phyloP scores from a whole-genome alignment of 2,888 invertebrate genomes.

The Chrysina gloriosa region DNA sequence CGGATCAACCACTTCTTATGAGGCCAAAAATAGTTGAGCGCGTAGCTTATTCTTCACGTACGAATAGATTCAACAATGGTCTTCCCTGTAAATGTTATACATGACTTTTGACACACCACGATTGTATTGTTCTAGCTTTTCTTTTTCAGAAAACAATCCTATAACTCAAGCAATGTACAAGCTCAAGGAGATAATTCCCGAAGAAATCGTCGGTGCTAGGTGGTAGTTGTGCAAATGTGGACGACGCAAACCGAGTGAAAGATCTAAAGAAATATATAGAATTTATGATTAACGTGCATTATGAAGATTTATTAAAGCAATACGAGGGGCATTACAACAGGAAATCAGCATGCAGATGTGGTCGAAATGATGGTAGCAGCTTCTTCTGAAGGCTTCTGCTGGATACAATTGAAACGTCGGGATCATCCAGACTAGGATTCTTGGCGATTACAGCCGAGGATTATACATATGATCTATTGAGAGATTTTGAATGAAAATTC shows the following conservation, averaged over 20 bases:
- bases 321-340: slow-evolving; percentile 89
- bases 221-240: slow-evolving; percentile 90
- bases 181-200: slow-evolving; percentile 79
- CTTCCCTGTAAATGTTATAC: too few species aligned
- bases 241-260: slow-evolving; percentile 84
- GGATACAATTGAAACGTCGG: slow-evolving; percentile 86
- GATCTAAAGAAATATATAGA: slow-evolving; percentile 87
- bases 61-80: too few species aligned
- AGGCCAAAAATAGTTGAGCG: too few species aligned
- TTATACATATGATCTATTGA: slow-evolving; percentile 83
- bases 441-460: slow-evolving; percentile 83
- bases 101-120: slow-evolving; percentile 70
- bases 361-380: slow-evolving; percentile 99
- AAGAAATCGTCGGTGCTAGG: slow-evolving; percentile 83
- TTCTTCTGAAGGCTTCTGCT: slow-evolving; percentile 93
- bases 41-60: too few species aligned
- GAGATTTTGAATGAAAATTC: too few species aligned
- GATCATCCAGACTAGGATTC: slow-evolving; percentile 78
- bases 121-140: slow-evolving; percentile 96
- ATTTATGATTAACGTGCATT: slow-evolving; percentile 89
- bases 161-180: slow-evolving; percentile 90
- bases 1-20: too few species aligned
- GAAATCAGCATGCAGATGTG: slow-evolving; percentile 99
- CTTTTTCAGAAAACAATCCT: slow-evolving; percentile 95
- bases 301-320: slow-evolving; percentile 80